Evolutionary conservation across 2,113 vertebrate genomes (phyloP).

Genomic region (Channa maculata): DNA sequence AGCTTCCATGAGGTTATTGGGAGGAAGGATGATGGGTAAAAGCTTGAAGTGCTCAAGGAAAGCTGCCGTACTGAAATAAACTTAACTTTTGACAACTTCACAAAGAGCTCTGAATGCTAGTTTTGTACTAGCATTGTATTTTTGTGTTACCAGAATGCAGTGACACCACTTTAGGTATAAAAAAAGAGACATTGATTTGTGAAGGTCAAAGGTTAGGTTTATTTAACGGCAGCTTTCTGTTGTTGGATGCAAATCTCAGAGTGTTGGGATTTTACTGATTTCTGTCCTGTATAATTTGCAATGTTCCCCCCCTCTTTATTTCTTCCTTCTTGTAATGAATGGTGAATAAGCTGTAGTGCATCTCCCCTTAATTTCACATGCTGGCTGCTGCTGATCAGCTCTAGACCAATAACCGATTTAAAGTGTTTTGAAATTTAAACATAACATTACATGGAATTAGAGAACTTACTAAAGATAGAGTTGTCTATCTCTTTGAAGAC

Average conservation of each 20-base stretch:
- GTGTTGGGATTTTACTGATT: conserved; percentile 43
- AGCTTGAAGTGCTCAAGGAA: conserved; percentile 54
- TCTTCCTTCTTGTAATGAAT: conserved; percentile 37
- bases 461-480: conserved; percentile 44
- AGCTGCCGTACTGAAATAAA: conserved; percentile 69
- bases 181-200: neutral
- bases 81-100: conserved; percentile 50
- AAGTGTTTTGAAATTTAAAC: conserved; percentile 42
- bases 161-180: neutral
- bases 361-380: conserved; percentile 12
- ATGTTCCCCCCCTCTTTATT: conserved; percentile 17
- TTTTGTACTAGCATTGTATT: neutral
- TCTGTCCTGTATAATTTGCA: conserved; percentile 37
- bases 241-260: conserved; percentile 53
- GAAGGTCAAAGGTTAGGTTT: conserved; percentile 63
- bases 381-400: conserved; percentile 22
- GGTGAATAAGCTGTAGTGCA: conserved; percentile 19
- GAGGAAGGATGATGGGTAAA: conserved; percentile 49
- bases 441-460: conserved; percentile 33
- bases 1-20: conserved; percentile 11
- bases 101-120: neutral
- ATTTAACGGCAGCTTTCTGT: conserved; percentile 62
- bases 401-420: conserved; percentile 39
- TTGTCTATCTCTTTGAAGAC: conserved; percentile 71
- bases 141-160: neutral